Base-by-base conservation (phyloP, 1,140 invertebrate species). In the Drosophila ficusphila region DNA sequence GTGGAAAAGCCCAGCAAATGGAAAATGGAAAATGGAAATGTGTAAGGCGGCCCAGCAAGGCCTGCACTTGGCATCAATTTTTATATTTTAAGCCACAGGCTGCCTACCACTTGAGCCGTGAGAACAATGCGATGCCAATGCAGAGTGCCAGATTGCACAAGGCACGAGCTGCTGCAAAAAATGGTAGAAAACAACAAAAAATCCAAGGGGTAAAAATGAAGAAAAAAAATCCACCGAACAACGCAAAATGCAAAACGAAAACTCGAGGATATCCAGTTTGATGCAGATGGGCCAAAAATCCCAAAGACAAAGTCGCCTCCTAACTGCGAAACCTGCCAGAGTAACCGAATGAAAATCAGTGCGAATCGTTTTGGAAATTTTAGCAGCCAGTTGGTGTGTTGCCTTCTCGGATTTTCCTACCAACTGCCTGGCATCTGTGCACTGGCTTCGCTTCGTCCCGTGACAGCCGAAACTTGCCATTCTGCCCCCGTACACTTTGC, bases 31-130 rank as follows among this genome's bases (percentile, higher is more conserved):
- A 79, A 61, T 76, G 57, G 56, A 79, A 83, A 79, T 76, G 71
- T 44, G 44, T 60, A 46, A 49, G 44, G 54, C 38, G 57, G 65
- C 74, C 56, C 46, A 53, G 79, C 72, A 86, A 73, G 82, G 67
- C 62, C 81, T 76, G 73, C 77, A 88, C 76, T 88, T 88, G 76
- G 72, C 82, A 88, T 88, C 76, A 86, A 86, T 86, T 86, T 86
- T 81, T 86, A 86, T 79, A 86, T 88, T 86, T 86, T 60, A 86
- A 86, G 81, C 81, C 76, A 73, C 82, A 62, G 76, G 58, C 82
- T 81, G 81, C 77, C 72, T 81, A 76, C 49, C 81, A 85, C 82
- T 81, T 76, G 76, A 81, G 72, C 58, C 44, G 82, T 60, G 62
- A 62, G 79, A 88, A 88, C 81, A 86, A 86, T 88, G 81, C 81